Evolutionary conservation across 2,888 invertebrate genomes (phyloP).

Genomic region (Gymnoscelis rufifasciata): DNA sequence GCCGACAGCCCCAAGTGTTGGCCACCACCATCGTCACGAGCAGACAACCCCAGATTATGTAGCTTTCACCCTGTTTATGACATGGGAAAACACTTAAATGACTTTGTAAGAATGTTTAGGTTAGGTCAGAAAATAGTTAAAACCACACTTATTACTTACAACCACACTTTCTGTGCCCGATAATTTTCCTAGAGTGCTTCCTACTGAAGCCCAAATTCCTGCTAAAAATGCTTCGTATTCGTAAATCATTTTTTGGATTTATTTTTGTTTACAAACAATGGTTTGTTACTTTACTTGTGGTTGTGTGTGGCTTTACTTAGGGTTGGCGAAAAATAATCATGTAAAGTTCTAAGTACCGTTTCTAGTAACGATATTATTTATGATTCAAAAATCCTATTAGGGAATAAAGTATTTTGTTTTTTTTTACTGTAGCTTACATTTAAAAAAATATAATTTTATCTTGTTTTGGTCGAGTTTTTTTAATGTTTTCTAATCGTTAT

Average conservation of each 20-base stretch:
- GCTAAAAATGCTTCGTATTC: constrained; percentile 77
- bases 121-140: background rate
- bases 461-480: too few species aligned
- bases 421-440: too few species aligned
- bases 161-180: constrained; percentile 66
- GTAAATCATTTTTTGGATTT: constrained; percentile 46
- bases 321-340: too few species aligned
- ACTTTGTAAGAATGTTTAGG: background rate
- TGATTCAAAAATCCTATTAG: too few species aligned
- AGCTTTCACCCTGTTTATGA: constrained; percentile 58
- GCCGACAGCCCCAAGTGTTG: constrained; percentile 80
- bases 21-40: constrained; percentile 75
- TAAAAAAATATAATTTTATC: too few species aligned
- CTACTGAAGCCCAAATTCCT: constrained; percentile 81
- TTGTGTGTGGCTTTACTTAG: too few species aligned
- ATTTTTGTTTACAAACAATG: constrained; percentile 16
- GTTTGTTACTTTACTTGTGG: too few species aligned
- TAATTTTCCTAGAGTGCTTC: constrained; percentile 82
- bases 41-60: constrained; percentile 50
- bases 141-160: constrained; percentile 40
- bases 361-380: too few species aligned
- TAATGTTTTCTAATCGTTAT: too few species aligned
- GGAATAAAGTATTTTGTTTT: too few species aligned
- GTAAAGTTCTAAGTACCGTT: too few species aligned
- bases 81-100: background rate